These are phyloP conservation scores for Parambassis ranga DNA, from an alignment of 2,797 vertebrate genomes.

Conservation along the genomic window DNA sequence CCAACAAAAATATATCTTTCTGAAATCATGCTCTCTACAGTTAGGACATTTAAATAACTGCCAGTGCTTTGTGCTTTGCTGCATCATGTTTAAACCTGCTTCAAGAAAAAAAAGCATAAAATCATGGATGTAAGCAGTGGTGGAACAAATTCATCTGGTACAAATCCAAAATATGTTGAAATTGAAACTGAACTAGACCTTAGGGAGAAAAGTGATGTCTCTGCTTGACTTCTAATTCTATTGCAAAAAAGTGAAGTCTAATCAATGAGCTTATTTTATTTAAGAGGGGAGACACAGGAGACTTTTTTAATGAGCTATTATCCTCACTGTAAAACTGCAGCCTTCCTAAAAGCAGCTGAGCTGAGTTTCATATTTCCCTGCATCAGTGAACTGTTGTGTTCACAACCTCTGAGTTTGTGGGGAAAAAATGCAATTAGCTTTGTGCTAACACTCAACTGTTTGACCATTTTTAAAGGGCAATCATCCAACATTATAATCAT, in stretches of 20 bases:
- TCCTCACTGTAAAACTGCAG: conserved; percentile 42
- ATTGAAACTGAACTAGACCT: no score
- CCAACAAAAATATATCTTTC: conserved; percentile 59
- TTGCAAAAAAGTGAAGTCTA: conserved; percentile 33
- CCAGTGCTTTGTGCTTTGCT: conserved; percentile 29
- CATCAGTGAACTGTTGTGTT: conserved; percentile 41
- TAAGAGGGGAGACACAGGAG: conserved; percentile 42
- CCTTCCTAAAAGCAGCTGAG: conserved; percentile 33
- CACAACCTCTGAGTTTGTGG: conserved; percentile 48
- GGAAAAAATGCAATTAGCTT: conserved; percentile 53
- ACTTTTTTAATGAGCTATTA: conserved; percentile 70
- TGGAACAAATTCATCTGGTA: conserved; percentile 6
- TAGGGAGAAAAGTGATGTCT: neutral
- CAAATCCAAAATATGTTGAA: neutral
- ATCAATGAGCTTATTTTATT: conserved; percentile 60
- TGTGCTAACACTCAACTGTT: conserved; percentile 34
- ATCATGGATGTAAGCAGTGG: conserved; percentile 5
- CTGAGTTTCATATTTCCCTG: conserved; percentile 30
- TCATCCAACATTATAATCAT: conserved; percentile 62
- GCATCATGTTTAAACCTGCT: conserved; percentile 33
- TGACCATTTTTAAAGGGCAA: conserved; percentile 51
- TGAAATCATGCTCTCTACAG: conserved; percentile 57
- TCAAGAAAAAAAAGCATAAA: conserved; percentile 4
- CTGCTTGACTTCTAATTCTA: neutral
- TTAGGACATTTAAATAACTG: conserved; percentile 46